Evolutionary conservation across 2,888 invertebrate species (phyloP).

Genomic region (Argyra leucocephala): DNA sequence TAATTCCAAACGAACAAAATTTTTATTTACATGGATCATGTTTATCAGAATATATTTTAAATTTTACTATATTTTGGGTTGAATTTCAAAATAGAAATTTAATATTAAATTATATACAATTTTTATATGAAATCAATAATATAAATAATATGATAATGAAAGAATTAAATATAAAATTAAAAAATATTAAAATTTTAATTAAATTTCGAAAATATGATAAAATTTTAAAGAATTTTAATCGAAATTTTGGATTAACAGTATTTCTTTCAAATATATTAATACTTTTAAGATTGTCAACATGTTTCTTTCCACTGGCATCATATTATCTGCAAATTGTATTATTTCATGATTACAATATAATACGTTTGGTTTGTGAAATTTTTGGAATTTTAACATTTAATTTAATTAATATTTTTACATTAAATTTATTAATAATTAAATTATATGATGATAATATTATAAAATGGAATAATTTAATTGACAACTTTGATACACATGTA

Average conservation of each 20-base stretch:
- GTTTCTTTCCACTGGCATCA: neutral
- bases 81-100: neutral
- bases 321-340: neutral
- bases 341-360: too few species aligned
- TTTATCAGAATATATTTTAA: neutral
- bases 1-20: too few species aligned
- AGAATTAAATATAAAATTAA: neutral
- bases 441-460: neutral
- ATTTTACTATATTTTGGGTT: neutral
- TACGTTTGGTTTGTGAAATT: too few species aligned
- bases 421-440: neutral
- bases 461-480: neutral
- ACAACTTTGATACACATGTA: too few species aligned
- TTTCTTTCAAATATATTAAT: neutral
- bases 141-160: neutral
- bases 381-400: too few species aligned
- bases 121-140: neutral
- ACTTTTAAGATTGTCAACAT: neutral
- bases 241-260: neutral
- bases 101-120: neutral
- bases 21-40: too few species aligned
- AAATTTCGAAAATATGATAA: neutral
- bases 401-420: neutral
- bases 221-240: neutral
- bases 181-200: neutral